Evolutionary conservation across 2,797 vertebrate genomes (phyloP).

Genomic region (Mionectes olivaceus): DNA sequence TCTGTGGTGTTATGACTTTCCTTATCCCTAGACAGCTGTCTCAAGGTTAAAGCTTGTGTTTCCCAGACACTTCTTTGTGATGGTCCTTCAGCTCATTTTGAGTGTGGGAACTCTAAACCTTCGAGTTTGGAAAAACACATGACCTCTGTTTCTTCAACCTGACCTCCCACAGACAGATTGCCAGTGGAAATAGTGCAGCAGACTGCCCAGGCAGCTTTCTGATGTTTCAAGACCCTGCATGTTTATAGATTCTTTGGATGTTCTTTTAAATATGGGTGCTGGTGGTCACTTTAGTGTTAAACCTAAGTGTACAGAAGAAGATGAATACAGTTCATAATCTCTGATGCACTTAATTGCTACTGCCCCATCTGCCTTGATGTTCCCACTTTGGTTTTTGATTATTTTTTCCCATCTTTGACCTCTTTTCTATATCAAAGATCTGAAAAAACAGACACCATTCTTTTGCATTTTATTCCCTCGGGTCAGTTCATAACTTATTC

Average conservation of each 20-base stretch:
- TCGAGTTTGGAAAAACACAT: background rate
- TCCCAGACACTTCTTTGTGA: background rate
- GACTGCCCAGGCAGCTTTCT: background rate
- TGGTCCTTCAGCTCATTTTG: background rate
- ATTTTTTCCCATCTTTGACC: background rate
- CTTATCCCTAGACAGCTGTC: background rate
- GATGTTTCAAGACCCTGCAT: background rate
- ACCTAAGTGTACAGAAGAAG: background rate
- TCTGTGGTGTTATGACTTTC: background rate
- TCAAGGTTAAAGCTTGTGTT: background rate
- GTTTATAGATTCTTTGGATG: background rate
- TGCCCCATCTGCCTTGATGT: background rate
- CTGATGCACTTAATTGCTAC: background rate
- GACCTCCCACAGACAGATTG: background rate
- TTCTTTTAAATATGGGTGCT: background rate
- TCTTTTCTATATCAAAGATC: conserved; percentile 55
- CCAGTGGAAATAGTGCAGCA: background rate
- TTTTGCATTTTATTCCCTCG: conserved; percentile 37
- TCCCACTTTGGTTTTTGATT: background rate
- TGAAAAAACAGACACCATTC: background rate
- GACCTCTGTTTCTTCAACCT: background rate
- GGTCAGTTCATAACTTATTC: conserved; percentile 45
- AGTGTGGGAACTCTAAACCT: background rate
- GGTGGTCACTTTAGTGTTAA: background rate
- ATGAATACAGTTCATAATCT: background rate